Evolutionary conservation across 2,797 vertebrate genomes (phyloP).

Genomic region (Acrossocheilus fasciatus): DNA sequence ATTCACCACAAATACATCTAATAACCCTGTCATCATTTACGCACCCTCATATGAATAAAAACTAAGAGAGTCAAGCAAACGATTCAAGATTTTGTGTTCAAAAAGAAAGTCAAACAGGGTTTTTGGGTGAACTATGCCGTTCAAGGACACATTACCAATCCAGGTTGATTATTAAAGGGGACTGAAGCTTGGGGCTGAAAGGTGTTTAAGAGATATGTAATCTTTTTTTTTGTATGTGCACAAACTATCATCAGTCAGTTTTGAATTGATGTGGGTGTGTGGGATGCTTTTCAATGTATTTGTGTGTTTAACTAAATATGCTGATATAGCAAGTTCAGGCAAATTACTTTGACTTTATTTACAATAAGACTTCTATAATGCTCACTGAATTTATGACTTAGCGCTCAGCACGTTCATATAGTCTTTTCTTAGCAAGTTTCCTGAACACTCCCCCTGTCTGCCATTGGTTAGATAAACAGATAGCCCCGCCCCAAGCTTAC

Average conservation of each 20-base stretch:
- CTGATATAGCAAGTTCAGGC: conserved; percentile 36
- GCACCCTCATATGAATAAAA: not conserved
- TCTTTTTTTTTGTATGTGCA: not conserved
- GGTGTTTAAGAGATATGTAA: not conserved
- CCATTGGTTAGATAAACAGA: not conserved
- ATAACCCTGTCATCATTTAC: not conserved
- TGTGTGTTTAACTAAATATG: conserved; percentile 31
- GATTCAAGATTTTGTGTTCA: not conserved
- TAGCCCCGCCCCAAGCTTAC: not conserved
- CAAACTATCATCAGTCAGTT: not conserved
- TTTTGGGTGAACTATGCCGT: not conserved
- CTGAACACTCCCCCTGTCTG: not conserved
- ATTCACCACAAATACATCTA: not conserved
- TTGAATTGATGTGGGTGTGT: conserved; percentile 16
- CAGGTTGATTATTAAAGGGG: conserved; percentile 18
- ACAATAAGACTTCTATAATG: conserved; percentile 21
- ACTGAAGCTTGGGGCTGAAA: not conserved
- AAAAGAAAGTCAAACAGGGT: not conserved
- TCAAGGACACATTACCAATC: not conserved
- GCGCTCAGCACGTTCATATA: not conserved
- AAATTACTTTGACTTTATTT: not conserved
- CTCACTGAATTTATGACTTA: not conserved
- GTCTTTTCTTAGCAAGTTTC: not conserved
- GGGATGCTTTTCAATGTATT: conserved; percentile 22
- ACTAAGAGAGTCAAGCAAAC: not conserved